Evolutionary conservation across 2,888 invertebrate genomes (phyloP).

Genomic region (Kryphioiulus occultus): DNA sequence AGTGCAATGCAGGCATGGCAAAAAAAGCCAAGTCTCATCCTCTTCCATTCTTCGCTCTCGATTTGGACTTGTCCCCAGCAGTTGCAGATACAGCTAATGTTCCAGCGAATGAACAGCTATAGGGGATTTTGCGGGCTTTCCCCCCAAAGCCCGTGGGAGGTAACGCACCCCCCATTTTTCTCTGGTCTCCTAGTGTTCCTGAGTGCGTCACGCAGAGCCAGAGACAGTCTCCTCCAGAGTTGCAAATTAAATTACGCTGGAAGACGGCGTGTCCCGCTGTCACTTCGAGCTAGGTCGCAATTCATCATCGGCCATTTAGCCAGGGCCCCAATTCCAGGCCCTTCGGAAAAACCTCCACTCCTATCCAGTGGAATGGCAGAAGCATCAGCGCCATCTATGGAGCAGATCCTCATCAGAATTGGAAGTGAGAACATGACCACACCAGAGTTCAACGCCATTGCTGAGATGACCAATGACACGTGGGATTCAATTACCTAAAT

Average conservation of each 20-base stretch:
- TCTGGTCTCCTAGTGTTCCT: not conserved
- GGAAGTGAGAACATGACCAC: no score
- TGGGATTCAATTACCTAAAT: no score
- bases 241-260: conserved; percentile 50
- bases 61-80: conserved; percentile 19
- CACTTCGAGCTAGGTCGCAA: conserved; percentile 48
- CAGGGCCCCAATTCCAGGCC: not conserved
- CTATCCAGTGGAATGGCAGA: not conserved
- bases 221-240: conserved; percentile 44
- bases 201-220: conserved; percentile 41
- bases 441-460: no score
- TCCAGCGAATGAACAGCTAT: not conserved
- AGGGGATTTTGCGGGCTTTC: not conserved
- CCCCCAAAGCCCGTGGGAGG: not conserved
- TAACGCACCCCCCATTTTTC: conserved; percentile 18
- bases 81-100: not conserved
- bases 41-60: not conserved
- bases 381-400: not conserved
- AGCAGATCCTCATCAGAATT: no score
- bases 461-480: no score
- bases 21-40: not conserved
- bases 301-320: conserved; percentile 49
- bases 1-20: no score
- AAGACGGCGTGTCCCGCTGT: conserved; percentile 49
- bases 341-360: not conserved